These are phyloP conservation scores for Horisme vitalbata DNA, from an alignment of 2,888 invertebrate genomes.

Conservation along the genomic window DNA sequence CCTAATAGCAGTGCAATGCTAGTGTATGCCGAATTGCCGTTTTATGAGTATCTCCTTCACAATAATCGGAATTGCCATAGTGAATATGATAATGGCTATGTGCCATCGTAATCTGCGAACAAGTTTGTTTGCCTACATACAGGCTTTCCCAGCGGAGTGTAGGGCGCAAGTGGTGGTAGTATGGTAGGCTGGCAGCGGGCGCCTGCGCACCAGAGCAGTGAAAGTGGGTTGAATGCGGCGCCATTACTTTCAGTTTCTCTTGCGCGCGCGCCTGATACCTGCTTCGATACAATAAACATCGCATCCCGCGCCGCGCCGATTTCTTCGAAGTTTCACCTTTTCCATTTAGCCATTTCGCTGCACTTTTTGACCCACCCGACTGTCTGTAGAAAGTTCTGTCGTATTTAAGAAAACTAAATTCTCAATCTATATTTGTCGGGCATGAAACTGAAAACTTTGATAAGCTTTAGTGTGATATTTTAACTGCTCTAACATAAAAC, in stretches of 20 bases:
- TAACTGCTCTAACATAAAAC: no score
- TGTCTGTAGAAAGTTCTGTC: constrained; percentile 65
- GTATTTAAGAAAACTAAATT: constrained; percentile 24
- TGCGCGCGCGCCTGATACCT: constrained; percentile 71
- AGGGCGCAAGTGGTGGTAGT: constrained; percentile 40
- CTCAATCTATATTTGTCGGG: constrained; percentile 6
- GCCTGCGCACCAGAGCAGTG: constrained; percentile 66
- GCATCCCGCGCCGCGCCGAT: constrained; percentile 82
- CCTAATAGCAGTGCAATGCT: constrained; percentile 13
- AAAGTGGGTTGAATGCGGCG: constrained; percentile 81
- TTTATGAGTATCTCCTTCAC: constrained; percentile 17
- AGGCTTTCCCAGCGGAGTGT: constrained; percentile 34
- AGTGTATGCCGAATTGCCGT: constrained; percentile 20
- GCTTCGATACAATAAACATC: constrained; percentile 80
- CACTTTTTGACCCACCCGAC: constrained; percentile 67
- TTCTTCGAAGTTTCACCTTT: constrained; percentile 82
- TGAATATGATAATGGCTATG: constrained; percentile 13
- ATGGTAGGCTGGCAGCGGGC: constrained; percentile 36
- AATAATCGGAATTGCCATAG: constrained; percentile 20
- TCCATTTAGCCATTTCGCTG: constrained; percentile 67
- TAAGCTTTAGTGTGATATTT: no score
- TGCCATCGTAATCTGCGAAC: constrained; percentile 16
- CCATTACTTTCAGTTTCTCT: constrained; percentile 82
- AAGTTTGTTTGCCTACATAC: constrained; percentile 19
- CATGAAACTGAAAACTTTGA: no score